Base-by-base conservation (phyloP, 1,140 invertebrate genomes). In the Anoplophora glabripennis region DNA sequence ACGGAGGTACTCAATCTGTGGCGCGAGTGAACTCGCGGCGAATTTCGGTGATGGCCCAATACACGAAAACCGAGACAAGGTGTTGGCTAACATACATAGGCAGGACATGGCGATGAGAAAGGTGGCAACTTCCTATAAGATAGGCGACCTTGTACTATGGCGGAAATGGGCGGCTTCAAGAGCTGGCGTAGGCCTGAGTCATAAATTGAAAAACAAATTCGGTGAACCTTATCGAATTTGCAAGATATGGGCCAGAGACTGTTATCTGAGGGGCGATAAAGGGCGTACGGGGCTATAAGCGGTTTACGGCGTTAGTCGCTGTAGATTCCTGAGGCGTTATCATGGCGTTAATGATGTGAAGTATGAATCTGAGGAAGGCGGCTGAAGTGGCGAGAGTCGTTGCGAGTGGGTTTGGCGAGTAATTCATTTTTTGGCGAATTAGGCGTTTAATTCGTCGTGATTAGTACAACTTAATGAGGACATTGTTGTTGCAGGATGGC, bases 201-300 rank as follows among this genome's bases (percentile, higher is more conserved):
- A 44, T n/a, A 63, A 59, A 41, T 14, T 59, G 28, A 21, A 8
- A 4, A 53, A 53, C 14, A 52, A 53, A 12, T 63, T 36, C 40
- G 56, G 45, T 45, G 56, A 55, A 10, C 58, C 72, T 12, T 75
- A 70, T 61, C 63, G 60, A 46, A 57, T 75, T 5, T 63, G 61
- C 4, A 63, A 68, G 40, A 61, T 70, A 5, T 44, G 72, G 42
- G 68, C 63, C n/a, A 61, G 72, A 35, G 72, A 75, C 49, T 49
- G 72, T 2, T 75, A 73, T 46, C 64, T 67, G 36, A 18, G 28
- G 10, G 10, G 10, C 51, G 11, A 11, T 59, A 10, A 53, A 59
- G 44, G 61, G 61, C 42, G 36, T 54, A 3, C 46, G 49, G 18
- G 55, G 55, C n/a, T 61, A 61, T 35, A 57, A 56, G 36, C 12